A percentile compares a stretch with the other conserved stretches of the same genome.
phyloP scores from a whole-genome alignment of 2,888 invertebrate species.

The Zhuqinia jingwanae region DNA sequence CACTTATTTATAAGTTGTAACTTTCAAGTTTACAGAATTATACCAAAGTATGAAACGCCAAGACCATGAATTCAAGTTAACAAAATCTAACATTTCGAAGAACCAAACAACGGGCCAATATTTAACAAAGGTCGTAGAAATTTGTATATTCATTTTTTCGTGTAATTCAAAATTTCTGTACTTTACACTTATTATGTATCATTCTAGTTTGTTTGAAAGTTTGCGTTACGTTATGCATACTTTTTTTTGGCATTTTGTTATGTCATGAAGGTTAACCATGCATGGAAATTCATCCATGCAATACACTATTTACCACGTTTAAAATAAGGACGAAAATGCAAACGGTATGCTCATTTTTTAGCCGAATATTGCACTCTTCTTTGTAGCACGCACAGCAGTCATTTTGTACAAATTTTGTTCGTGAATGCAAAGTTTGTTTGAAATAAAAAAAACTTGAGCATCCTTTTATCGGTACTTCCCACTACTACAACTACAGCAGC shows the following conservation, averaged over 20 bases:
- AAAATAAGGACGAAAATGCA: conserved; percentile 5
- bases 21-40: too few species aligned
- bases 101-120: too few species aligned
- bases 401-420: neutral
- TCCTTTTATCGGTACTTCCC: neutral
- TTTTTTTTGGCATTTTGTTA: conserved; percentile 55
- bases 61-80: too few species aligned
- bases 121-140: too few species aligned
- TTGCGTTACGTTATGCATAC: conserved; percentile 45
- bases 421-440: neutral
- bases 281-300: conserved; percentile 51
- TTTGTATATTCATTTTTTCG: too few species aligned
- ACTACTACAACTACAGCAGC: neutral
- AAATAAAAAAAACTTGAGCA: neutral
- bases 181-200: neutral
- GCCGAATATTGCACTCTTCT: neutral
- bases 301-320: neutral
- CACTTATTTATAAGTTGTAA: too few species aligned
- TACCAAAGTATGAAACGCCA: too few species aligned
- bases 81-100: too few species aligned
- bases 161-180: too few species aligned
- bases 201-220: neutral
- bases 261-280: conserved; percentile 48
- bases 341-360: conserved; percentile 18
- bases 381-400: neutral